Conservation (phyloP, 1,140 invertebrate species). For the Drosophila tsacasi region DNA sequence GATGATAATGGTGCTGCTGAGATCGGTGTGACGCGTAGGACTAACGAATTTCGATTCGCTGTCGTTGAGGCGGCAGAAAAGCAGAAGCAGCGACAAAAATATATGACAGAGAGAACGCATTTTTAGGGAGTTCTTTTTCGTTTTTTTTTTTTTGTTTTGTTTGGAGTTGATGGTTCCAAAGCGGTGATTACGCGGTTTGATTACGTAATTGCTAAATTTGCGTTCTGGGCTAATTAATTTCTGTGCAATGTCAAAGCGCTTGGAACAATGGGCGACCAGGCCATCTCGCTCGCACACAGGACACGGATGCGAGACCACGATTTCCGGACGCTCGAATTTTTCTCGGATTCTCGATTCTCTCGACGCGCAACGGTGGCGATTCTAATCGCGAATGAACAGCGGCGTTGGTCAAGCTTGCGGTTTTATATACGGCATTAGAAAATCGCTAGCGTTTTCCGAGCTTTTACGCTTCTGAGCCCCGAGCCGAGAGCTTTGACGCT, state of each 20-base stretch:
- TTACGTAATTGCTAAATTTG: slow-evolving; percentile 47
- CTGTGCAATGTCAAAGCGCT: slow-evolving; percentile 49
- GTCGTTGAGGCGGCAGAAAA: slow-evolving; percentile 29
- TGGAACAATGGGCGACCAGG: slow-evolving; percentile 30
- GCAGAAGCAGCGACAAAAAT: slow-evolving; percentile 19
- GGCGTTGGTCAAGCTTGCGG: slow-evolving; percentile 77
- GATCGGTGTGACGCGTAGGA: slow-evolving; percentile 72
- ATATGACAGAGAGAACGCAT: slow-evolving; percentile 8
- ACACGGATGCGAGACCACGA: slow-evolving; percentile 43
- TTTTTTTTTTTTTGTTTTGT: slow-evolving; percentile 1
- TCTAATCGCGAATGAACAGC: slow-evolving; percentile 78
- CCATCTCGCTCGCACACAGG: slow-evolving; percentile 45
- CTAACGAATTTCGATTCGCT: slow-evolving; percentile 66
- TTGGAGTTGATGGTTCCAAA: slow-evolving; percentile 17
- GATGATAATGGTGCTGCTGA: slow-evolving; percentile 81
- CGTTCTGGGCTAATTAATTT: slow-evolving; percentile 56
- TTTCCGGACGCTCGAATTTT: slow-evolving; percentile 47
- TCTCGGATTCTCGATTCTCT: slow-evolving; percentile 2
- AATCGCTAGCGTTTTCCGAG: slow-evolving; percentile 53
- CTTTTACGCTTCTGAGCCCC: slow-evolving; percentile 40
- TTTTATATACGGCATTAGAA: slow-evolving; percentile 78
- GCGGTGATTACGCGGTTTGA: slow-evolving; percentile 22
- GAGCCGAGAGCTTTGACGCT: slow-evolving; percentile 28
- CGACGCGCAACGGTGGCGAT: slow-evolving; percentile 66
- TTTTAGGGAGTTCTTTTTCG: background rate